Evolutionary conservation across 2,113 vertebrate species (phyloP), one percentile per base, ranked within the genome.

Genomic region (Phocoena phocoena): DNA sequence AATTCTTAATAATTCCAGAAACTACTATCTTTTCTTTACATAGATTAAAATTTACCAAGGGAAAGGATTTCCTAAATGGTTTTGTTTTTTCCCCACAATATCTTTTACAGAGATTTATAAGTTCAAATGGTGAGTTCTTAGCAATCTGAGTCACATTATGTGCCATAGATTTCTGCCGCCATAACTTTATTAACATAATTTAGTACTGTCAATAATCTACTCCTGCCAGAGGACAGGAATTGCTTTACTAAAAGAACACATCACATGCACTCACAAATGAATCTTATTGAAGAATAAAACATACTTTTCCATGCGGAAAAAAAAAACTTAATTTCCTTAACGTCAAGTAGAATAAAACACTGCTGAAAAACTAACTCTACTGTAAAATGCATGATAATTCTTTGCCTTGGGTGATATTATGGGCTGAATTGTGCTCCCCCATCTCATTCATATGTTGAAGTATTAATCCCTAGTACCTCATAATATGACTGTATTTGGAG

Each of bases 131-230:
- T 77, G 7, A 87, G 68, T 15, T 68, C 25, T 31, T 60, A 3
- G 7, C 20, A 26, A 50, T 60, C 9, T 68, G 50, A 79, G 1
- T 53, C 21, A 31, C 1, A 25, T 12, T 33, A 47, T 2, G 0
- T n/a, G 6, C 2, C 9, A 70, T 62, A 25, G 20, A 20, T 41
- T 85, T 74, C 15, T 86, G 38, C 13, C 25, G 65, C 13, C 28
- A 14, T 71, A 63, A 79, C 47, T 85, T 93, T 55, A 68, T 73
- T 83, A 58, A 90, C 23, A 55, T 8, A 65, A 20, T 90, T 63
- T 65, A 13, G 6, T 71, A 62, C 6, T 31, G 21, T 68, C 60
- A 90, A 8, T 76, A 89, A 44, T 25, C 3, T 71, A 8, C 6
- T 63, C 6, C 9, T 71, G 28, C 15, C 20, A 65, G 77, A 71